Base-by-base conservation (phyloP, 1,140 invertebrate species). In the Parasteatoda tepidariorum region DNA sequence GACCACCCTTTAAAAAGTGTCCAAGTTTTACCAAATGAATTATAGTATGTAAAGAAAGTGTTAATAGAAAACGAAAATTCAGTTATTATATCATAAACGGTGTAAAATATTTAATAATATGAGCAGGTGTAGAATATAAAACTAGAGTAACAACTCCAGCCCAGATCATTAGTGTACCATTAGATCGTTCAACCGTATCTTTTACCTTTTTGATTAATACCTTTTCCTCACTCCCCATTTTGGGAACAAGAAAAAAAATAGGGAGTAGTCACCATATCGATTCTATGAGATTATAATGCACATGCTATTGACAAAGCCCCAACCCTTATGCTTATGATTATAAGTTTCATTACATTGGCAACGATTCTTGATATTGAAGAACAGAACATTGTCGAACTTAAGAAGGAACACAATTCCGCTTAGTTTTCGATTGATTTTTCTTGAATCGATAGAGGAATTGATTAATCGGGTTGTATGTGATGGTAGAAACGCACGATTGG, bases 301-400 rank as follows among this genome's bases (percentile, higher is more conserved):
- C 55, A 75, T 75, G 71, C 71, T 75, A 75, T 75, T 75, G 71
- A 75, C 71, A 62, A 55, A 75, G 71, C 71, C 71, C 24, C 71
- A 22, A 61, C 30, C 57, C 41, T 22, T 9, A 28, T 71, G 68
- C 41, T 75, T 75, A 62, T 71, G 41, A 71, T 75, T 75, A 41
- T 61, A 61, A 61, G 26, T 73, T 75, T 75, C 41, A 61, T 75
- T 75, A 28, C 59, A 59, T 34, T 38, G 71, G 71, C 57, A 61
- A 33, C 24, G 55, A 55, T 68, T 38, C 66, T 33, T 68, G 66
- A 24, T 38, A 34, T 41, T 97, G 85, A 97, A 97, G 67, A 24
- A 22, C 57, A 24, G 57, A 2, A 6, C 59, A 22, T 24, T 61
- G 59, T 11, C 22, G 6, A 61, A 61, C 22, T 13, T 13, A 55